phyloP scores from a whole-genome alignment of 2,797 vertebrate species.

The Peromyscus eremicus region DNA sequence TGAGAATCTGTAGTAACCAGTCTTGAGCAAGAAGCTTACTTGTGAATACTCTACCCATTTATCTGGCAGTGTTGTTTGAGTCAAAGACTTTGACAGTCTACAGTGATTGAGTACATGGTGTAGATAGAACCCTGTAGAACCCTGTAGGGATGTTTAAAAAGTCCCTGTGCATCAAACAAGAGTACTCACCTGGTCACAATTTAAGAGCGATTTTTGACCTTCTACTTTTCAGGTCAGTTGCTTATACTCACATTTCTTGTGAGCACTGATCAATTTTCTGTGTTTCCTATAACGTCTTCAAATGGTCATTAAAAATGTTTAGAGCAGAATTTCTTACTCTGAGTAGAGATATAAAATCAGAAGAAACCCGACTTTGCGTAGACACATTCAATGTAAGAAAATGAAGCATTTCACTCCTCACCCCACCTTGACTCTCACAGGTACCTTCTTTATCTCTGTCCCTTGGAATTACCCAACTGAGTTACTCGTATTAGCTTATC shows the following conservation, averaged over 20 bases:
- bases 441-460: neutral
- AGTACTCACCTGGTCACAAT: neutral
- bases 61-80: neutral
- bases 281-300: conserved; percentile 53
- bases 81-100: neutral
- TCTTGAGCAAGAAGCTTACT: neutral
- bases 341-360: neutral
- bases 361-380: neutral
- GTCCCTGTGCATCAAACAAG: neutral
- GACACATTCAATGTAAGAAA: neutral
- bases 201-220: conserved; percentile 66
- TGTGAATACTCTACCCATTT: neutral
- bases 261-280: conserved; percentile 51
- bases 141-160: too few relatives aligned
- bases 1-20: neutral
- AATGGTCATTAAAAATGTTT: conserved; percentile 35
- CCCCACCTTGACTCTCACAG: neutral
- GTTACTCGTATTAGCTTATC: neutral
- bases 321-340: neutral
- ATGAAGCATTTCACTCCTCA: neutral
- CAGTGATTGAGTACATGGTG: neutral
- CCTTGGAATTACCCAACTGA: neutral
- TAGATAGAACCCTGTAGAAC: too few relatives aligned
- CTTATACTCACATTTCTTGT: conserved; percentile 51
- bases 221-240: conserved; percentile 57